Evolutionary conservation across 2,888 invertebrate genomes (phyloP), one percentile per base, ranked within the genome.

Genomic region (Orchesella flavescens): DNA sequence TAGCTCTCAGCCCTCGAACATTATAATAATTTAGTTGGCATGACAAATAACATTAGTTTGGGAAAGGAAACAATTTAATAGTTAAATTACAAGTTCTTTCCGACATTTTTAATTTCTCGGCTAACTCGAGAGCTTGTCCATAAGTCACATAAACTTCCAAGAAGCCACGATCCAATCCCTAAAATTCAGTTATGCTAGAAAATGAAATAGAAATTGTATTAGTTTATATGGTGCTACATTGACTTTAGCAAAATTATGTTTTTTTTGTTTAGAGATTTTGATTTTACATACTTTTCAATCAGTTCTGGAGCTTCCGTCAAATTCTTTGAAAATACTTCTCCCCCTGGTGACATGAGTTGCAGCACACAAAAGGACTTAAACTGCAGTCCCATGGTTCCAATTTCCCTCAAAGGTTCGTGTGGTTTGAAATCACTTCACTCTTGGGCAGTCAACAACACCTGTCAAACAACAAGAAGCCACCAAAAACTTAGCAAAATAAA

Each of bases 251-350:
- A 15, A 12, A 13, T 3, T 55, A 24, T 17, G 21, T 17, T 23
- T 55, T 55, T 19, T 66, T 66, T 12, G 17, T 44, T 44, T 43
- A 43, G n/a, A 12, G 12, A 43, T 9, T 5, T 63, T 23, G 63
- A 9, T 3, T 10, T 63, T 10, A 13, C 53, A 72, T 80, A 88
- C 90, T 92, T 92, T 59, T 94, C 93, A 83, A 92, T 91, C 24
- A 92, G 89, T 84, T 93, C 93, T n/a, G 92, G 90, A 9, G 92
- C 91, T 87, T 93, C 93, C 15, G 90, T 89, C 89, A 93, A 93
- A 68, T 93, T 89, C 86, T 93, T 92, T 84, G 87, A 89, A 0
- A 23, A 7, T 10, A 19, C 71, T 15, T 53, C 49, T 5, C 19
- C 76, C 9, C 23, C 65, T n/a, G 13, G 0, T 46, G 43, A 21